Evolutionary conservation across 2,888 invertebrate species (phyloP).

Genomic region (Pinctada fucata): DNA sequence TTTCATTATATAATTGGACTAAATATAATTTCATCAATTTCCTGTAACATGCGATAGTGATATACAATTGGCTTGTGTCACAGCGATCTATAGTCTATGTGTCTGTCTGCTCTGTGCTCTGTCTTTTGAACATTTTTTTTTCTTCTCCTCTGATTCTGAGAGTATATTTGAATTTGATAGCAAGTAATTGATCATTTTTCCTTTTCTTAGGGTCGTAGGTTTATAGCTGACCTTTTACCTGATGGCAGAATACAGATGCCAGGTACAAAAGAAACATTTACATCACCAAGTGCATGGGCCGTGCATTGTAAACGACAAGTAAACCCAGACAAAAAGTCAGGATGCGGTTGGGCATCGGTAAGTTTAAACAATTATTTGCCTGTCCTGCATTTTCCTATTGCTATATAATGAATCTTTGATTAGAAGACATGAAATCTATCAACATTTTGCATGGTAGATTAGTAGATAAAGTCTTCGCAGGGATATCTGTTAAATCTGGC

Average conservation of each 20-base stretch:
- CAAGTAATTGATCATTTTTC: too few species aligned
- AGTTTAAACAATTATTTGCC: slow-evolving; percentile 76
- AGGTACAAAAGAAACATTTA: slow-evolving; percentile 91
- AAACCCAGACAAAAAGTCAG: slow-evolving; percentile 93
- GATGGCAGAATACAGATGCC: slow-evolving; percentile 92
- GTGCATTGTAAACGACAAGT: slow-evolving; percentile 93
- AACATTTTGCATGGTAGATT: neutral
- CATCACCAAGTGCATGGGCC: slow-evolving; percentile 95
- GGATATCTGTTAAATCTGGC: neutral
- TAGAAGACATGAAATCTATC: neutral
- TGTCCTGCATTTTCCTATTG: neutral
- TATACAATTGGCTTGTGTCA: too few species aligned
- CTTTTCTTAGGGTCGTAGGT: slow-evolving; percentile 86
- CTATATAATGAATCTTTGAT: neutral
- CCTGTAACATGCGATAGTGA: slow-evolving; percentile 23
- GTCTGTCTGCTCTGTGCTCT: too few species aligned
- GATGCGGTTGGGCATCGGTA: slow-evolving; percentile 95
- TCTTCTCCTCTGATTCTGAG: too few species aligned
- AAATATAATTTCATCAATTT: neutral
- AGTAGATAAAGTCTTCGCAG: neutral
- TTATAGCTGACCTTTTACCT: slow-evolving; percentile 89
- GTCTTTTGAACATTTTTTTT: too few species aligned
- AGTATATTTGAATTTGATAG: too few species aligned
- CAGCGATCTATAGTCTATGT: too few species aligned
- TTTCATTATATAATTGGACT: too few species aligned